A percentile compares a stretch with the other conserved stretches of the same genome.
Conservation (phyloP, 2,113 vertebrate genomes). For the Leptobrachium ailaonicum region DNA sequence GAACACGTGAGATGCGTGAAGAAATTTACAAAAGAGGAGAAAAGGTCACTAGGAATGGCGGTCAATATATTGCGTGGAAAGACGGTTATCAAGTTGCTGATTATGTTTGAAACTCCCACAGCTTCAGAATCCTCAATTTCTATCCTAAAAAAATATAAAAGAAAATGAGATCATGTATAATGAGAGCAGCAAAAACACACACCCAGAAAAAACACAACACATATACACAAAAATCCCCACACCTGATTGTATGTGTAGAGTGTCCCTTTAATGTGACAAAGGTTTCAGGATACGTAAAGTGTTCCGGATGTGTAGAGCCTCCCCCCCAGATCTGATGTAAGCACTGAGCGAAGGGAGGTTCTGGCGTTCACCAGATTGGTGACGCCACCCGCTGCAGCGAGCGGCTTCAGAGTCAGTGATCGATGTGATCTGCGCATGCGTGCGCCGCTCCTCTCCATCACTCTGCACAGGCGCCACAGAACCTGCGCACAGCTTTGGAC, state of each 20-base stretch:
- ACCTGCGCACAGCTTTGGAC: too few species aligned
- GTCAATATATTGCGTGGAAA: slow-evolving; percentile 91
- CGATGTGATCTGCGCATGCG: too few species aligned
- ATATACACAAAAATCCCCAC: not conserved
- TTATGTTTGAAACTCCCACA: slow-evolving; percentile 93
- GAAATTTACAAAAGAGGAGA: slow-evolving; percentile 97
- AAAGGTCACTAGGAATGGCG: slow-evolving; percentile 93
- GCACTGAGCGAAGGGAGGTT: too few species aligned
- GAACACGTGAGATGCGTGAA: slow-evolving; percentile 95
- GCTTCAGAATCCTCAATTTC: slow-evolving; percentile 98
- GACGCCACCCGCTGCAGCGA: too few species aligned
- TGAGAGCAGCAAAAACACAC: not conserved
- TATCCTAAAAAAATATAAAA: slow-evolving; percentile 75
- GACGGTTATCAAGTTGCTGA: slow-evolving; percentile 96
- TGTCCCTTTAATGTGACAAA: not conserved
- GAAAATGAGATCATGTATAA: not conserved
- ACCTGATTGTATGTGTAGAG: not conserved
- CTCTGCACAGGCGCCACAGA: too few species aligned
- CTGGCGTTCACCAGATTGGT: too few species aligned
- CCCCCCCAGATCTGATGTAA: too few species aligned
- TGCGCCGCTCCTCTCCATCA: too few species aligned
- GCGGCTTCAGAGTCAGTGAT: too few species aligned
- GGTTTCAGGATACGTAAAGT: too few species aligned
- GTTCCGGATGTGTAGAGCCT: too few species aligned
- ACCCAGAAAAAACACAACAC: not conserved